phyloP scores from a whole-genome alignment of 2,888 invertebrate genomes.

The Lasioglossum marginatum region DNA sequence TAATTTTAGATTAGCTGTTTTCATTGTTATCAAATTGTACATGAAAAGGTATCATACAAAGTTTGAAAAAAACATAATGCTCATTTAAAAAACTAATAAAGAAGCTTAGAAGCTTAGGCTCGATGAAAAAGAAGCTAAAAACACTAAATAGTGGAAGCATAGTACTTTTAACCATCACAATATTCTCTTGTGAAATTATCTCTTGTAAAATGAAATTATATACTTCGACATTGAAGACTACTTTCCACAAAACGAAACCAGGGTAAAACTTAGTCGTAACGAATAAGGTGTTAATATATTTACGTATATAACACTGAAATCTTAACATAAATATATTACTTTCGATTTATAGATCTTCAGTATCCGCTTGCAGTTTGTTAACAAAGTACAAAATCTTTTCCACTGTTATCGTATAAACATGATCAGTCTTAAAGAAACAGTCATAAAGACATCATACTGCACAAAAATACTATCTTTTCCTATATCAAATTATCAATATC shows the following conservation, averaged over 20 bases:
- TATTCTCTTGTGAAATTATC: neutral
- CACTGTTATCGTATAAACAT: constrained; percentile 39
- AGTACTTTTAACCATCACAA: constrained; percentile 29
- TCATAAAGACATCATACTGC: constrained; percentile 41
- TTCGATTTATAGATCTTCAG: constrained; percentile 32
- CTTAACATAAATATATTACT: constrained; percentile 41
- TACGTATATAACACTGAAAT: constrained; percentile 29
- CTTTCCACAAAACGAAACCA: constrained; percentile 22
- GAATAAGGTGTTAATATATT: constrained; percentile 31
- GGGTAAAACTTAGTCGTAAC: constrained; percentile 10
- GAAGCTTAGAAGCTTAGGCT: constrained; percentile 21
- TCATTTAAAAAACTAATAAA: neutral
- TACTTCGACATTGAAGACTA: constrained; percentile 8
- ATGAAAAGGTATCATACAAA: constrained; percentile 30
- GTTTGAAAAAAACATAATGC: neutral
- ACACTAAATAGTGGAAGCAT: constrained; percentile 18
- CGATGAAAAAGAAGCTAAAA: constrained; percentile 10
- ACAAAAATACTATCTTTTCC: constrained; percentile 34
- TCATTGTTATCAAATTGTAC: constrained; percentile 4
- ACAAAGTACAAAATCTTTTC: constrained; percentile 40
- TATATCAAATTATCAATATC: neutral
- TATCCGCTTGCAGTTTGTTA: constrained; percentile 38
- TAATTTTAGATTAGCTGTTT: constrained; percentile 3
- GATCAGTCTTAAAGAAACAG: constrained; percentile 56
- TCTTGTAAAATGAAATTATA: neutral